These are phyloP conservation scores for Drosophila nr. perissopoda DNA, from an alignment of 2,888 invertebrate species.

Conservation along the genomic window DNA sequence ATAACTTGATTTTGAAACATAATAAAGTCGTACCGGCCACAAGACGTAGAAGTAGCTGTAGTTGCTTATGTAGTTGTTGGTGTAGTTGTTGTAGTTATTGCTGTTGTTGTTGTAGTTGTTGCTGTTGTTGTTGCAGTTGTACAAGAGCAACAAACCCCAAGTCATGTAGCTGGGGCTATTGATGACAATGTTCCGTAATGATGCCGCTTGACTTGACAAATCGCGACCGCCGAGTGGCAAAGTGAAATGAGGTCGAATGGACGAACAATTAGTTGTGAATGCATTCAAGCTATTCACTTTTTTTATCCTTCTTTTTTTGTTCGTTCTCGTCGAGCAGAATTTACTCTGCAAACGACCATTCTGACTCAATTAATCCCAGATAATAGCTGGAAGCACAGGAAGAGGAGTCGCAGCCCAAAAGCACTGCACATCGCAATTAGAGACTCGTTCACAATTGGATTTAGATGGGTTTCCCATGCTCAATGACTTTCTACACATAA, in stretches of 20 bases:
- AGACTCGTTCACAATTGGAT: not conserved
- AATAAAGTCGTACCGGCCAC: conserved; percentile 61
- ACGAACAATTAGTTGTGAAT: conserved; percentile 37
- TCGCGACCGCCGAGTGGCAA: conserved; percentile 24
- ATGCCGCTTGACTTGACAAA: conserved; percentile 56
- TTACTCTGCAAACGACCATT: not conserved
- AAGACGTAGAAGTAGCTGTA: conserved; percentile 15
- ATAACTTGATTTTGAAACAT: conserved; percentile 62
- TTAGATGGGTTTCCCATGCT: not conserved
- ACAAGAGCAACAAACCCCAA: conserved; percentile 13
- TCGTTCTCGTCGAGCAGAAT: not conserved
- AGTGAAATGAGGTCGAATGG: conserved; percentile 25
- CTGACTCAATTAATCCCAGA: conserved; percentile 8
- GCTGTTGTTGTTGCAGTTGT: not conserved
- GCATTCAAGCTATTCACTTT: conserved; percentile 2
- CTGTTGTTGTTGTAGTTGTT: not conserved
- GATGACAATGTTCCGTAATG: conserved; percentile 57
- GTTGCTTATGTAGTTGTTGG: not conserved
- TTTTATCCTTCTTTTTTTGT: not conserved
- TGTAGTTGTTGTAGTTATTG: not conserved
- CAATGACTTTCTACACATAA: not conserved
- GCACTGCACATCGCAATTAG: not conserved
- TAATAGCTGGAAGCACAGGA: not conserved
- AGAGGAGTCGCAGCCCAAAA: not conserved
- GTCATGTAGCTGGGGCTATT: conserved; percentile 52